Conservation (phyloP, 2,113 vertebrate genomes). For the Gambusia affinis region DNA sequence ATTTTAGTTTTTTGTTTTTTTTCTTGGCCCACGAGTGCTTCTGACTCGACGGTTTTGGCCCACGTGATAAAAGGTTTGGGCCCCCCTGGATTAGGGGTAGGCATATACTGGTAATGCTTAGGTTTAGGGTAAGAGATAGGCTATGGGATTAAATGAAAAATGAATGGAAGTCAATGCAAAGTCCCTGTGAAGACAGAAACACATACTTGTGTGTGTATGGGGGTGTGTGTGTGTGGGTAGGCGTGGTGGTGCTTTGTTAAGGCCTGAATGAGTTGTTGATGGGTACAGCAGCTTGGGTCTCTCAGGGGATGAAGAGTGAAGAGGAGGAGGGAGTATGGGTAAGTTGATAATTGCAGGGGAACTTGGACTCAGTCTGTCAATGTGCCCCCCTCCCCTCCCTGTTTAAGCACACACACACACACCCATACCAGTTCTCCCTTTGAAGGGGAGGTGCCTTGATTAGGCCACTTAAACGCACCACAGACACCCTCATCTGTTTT, state of each 20-base stretch:
- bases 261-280: slow-evolving; percentile 78
- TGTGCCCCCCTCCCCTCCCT: slow-evolving; percentile 28
- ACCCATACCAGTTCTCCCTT: slow-evolving; percentile 42
- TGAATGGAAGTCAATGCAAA: too few species aligned
- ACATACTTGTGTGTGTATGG: slow-evolving; percentile 10
- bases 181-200: too few species aligned
- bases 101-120: too few species aligned
- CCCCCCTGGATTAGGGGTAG: too few species aligned
- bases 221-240: slow-evolving; percentile 29
- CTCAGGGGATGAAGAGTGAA: slow-evolving; percentile 65
- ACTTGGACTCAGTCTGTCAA: slow-evolving; percentile 74
- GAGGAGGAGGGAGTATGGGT: slow-evolving; percentile 45
- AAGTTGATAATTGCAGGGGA: slow-evolving; percentile 78
- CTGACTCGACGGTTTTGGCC: too few species aligned
- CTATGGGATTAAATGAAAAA: too few species aligned
- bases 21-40: too few species aligned
- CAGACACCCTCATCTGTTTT: slow-evolving; percentile 42
- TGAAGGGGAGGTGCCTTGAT: slow-evolving; percentile 73
- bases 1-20: too few species aligned
- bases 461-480: slow-evolving; percentile 71
- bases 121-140: too few species aligned
- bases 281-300: slow-evolving; percentile 77
- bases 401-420: slow-evolving; percentile 25
- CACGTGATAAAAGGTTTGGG: too few species aligned
- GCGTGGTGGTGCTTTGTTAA: slow-evolving; percentile 76